These are phyloP conservation scores for Parascotia fuliginaria DNA, from an alignment of 2,888 invertebrate species.

Conservation along the genomic window DNA sequence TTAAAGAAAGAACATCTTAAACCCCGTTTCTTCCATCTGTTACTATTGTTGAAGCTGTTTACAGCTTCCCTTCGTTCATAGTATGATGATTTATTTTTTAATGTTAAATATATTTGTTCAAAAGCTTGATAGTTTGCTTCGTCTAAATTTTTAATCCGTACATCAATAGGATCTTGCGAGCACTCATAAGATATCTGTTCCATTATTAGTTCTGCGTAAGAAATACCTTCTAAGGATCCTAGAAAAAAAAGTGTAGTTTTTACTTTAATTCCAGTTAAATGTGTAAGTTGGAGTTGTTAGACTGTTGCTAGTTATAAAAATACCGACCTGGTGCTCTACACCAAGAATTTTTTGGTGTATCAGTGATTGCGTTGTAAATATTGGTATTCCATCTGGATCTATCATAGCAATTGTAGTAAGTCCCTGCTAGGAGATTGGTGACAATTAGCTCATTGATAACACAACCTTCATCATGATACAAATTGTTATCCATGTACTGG, in stretches of 20 bases:
- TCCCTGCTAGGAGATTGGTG: slow-evolving; percentile 16
- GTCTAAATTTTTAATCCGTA: slow-evolving; percentile 82
- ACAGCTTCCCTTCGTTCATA: slow-evolving; percentile 74
- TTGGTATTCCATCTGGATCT: slow-evolving; percentile 55
- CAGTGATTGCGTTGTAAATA: slow-evolving; percentile 51
- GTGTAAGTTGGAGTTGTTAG: neutral
- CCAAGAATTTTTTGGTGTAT: slow-evolving; percentile 61
- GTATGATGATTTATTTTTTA: slow-evolving; percentile 83
- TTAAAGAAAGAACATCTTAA: slow-evolving; percentile 86
- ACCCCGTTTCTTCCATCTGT: slow-evolving; percentile 90
- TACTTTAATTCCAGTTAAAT: no score
- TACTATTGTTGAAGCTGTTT: slow-evolving; percentile 84
- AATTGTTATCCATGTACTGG: slow-evolving; percentile 76
- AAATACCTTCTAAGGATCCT: slow-evolving; percentile 83
- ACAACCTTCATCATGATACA: slow-evolving; percentile 80
- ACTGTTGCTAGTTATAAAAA: neutral
- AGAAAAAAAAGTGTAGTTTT: no score
- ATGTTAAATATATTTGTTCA: slow-evolving; percentile 76
- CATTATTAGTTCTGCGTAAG: slow-evolving; percentile 86
- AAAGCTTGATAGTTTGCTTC: slow-evolving; percentile 48
- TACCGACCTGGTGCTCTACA: slow-evolving; percentile 60
- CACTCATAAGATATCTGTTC: slow-evolving; percentile 85
- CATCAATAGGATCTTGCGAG: slow-evolving; percentile 83
- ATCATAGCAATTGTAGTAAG: slow-evolving; percentile 56
- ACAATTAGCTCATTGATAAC: slow-evolving; percentile 50